Evolutionary conservation across 2,797 vertebrate genomes (phyloP), one percentile per base, ranked within the genome.

Genomic region (Toxotes lorentzi): DNA sequence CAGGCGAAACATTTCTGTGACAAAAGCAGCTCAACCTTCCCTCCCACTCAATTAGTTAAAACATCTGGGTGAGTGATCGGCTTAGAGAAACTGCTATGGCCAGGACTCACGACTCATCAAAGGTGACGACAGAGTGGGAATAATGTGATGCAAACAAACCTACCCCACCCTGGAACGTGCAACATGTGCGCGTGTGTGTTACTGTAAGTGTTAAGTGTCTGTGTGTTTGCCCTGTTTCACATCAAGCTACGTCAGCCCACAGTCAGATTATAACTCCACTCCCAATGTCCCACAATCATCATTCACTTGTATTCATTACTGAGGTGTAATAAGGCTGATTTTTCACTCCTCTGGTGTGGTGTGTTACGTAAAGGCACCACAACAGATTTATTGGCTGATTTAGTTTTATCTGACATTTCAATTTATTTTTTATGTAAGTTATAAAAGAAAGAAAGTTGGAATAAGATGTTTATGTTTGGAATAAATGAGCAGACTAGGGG

Each of bases 41-140:
- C 76, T 80, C 64, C 67, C 51, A 27, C 35, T 63, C 61, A 63
- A 73, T 88, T 85, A 84, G 75, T 86, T 89, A 81, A 89, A 84
- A 90, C 82, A 91, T 86, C 75, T 83, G 88, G 73, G 76, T 84
- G 90, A 91, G 64, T 87, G 78, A 88, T 76, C 68, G 67, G 74
- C 85, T 89, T 71, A 58, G 63, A 60, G 76, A 85, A 90, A 79
- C 70, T 32, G 63, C 87, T 80, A 50, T 40, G 35, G 76, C 78
- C 81, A 63, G 66, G 78, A 79, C 68, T 73, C 59, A 41, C 69
- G 84, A 85, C 74, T 90, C 78, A 84, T 86, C 78, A 71, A 71
- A 85, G 79, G 84, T 69, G 89, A 78, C 80, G 86, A 92, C 83
- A 90, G 86, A 86, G 71, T 21, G 70, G 65, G 83, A 91, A 85